Evolutionary conservation across 2,797 vertebrate genomes (phyloP), one percentile per base, ranked within the genome.

Genomic region (Paratrypauchen microcephalus): DNA sequence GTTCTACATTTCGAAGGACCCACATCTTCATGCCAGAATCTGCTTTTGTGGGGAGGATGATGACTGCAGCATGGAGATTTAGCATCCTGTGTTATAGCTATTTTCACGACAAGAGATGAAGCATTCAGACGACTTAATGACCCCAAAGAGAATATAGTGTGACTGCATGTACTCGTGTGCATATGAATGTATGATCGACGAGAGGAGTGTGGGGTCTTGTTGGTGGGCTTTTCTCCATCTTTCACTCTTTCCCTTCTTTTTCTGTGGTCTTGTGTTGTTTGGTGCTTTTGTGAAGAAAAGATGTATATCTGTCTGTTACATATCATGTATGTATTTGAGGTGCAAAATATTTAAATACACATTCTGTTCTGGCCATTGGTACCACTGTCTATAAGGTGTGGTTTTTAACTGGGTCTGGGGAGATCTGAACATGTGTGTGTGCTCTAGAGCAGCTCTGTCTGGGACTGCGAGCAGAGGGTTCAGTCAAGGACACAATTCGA

Each of bases 281-380:
- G 83, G 94, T 95, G 93, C 89, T 92, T 94, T 93, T 95, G 94
- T 93, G 93, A 93, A 92, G 90, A 92, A 86, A 86, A 76, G 90
- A 92, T 93, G 93, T 94, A 94, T 94, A 95, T 93, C 91, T 93
- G 93, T 95, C 93, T 93, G 92, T 94, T 94, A 93, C 94, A 95
- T 94, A 94, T 94, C 92, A 92, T 94, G 91, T 93, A 91, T 93
- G 92, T 94, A 94, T 92, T 92, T 93, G 88, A 93, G 91, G 94
- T 94, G 93, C 92, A 93, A 91, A 94, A 94, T 95, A 94, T 95
- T 94, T 93, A 94, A 95, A 95, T 94, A 95, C 94, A 95, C 93
- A 94, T 94, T 93, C 91, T 92, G 90, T 94, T 94, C 92, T 93
- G 92, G 93, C 92, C 92, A 94, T 95, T 94, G 93, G 91, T 93